These are phyloP conservation scores for Smithornis capensis DNA, from an alignment of 2,113 vertebrate genomes.

Conservation along the genomic window DNA sequence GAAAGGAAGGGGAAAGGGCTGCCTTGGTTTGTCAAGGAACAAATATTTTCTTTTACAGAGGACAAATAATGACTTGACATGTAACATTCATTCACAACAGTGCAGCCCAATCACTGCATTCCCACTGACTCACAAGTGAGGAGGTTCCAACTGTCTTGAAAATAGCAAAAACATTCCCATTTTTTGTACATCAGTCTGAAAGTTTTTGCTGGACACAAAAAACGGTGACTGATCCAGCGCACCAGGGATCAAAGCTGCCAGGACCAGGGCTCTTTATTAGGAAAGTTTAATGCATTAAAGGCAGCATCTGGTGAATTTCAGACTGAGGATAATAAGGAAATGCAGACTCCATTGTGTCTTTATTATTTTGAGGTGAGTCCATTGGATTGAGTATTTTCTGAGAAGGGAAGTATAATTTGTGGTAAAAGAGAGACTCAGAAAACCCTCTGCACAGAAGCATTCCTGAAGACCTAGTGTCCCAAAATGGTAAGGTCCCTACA, in stretches of 20 bases:
- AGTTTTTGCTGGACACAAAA: not conserved
- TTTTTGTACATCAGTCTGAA: constrained; percentile 5
- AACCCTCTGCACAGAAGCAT: not conserved
- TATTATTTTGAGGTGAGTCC: not conserved
- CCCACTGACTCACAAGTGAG: constrained; percentile 37
- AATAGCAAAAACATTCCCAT: constrained; percentile 29
- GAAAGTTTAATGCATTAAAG: not conserved
- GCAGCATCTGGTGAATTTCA: not conserved
- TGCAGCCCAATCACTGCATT: constrained; percentile 1
- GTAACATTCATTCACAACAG: constrained; percentile 46
- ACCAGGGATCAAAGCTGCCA: not conserved
- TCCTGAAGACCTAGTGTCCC: not conserved
- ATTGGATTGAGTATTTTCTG: not conserved
- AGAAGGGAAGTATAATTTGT: not conserved
- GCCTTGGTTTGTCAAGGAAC: constrained; percentile 38
- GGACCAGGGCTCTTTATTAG: not conserved
- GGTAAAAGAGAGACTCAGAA: not conserved
- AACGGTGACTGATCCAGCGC: not conserved
- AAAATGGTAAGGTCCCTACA: not conserved
- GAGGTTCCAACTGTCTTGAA: constrained; percentile 23
- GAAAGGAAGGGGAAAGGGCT: constrained; percentile 40
- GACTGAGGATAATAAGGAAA: not conserved
- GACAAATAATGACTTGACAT: constrained; percentile 57
- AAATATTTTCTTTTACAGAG: constrained; percentile 58
- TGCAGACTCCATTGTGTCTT: not conserved